Base-by-base conservation (phyloP, 2,797 vertebrate species). In the Tauraco hartlaubi region DNA sequence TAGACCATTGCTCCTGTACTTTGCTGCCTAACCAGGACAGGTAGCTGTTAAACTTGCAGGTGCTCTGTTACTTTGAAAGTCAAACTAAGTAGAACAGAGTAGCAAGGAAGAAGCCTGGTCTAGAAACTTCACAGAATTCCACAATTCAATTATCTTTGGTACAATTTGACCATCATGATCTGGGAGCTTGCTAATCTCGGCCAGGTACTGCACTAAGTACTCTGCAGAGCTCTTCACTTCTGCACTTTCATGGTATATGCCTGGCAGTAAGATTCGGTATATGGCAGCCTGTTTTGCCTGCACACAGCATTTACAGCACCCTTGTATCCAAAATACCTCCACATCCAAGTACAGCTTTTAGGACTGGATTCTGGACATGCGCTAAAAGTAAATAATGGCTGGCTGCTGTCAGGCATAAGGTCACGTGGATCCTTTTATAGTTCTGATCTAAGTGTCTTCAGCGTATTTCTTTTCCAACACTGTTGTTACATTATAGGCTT, bases 191-290 rank as follows among this genome's bases (percentile, higher is more conserved):
- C 56, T 56, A 12, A 37, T 69, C 66, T 9, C 51, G 77, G 51
- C 17, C 9, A 80, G 35, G 44, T 20, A 49, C 46, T 26, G 37
- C 69, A 43, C 19, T 2, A 28, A 48, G 13, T 19, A 23, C 17
- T 17, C 56, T 22, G 22, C 66, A 74, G 17, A 49, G n/a, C 66
- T 71, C 35, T 48, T n/a, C 31, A 14, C 25, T 81, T 46, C 58
- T 54, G 44, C 67, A 31, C 15, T 55, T 77, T 4, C 4, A 6
- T 1, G 3, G 3, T 11, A 15, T 3, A 21, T 0, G 0, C 72
- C 16, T 69, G 64, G 59, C 76, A 90, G 28, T 2, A 52, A 22
- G 51, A 22, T 52, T n/a, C 69, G 52, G 22, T n/a, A 23, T 12
- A 9, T 2, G 6, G 15, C 55, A 56, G 41, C 11, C 54, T 82